Base-by-base conservation (phyloP, 2,113 vertebrate species). In the Ciconia boyciana region DNA sequence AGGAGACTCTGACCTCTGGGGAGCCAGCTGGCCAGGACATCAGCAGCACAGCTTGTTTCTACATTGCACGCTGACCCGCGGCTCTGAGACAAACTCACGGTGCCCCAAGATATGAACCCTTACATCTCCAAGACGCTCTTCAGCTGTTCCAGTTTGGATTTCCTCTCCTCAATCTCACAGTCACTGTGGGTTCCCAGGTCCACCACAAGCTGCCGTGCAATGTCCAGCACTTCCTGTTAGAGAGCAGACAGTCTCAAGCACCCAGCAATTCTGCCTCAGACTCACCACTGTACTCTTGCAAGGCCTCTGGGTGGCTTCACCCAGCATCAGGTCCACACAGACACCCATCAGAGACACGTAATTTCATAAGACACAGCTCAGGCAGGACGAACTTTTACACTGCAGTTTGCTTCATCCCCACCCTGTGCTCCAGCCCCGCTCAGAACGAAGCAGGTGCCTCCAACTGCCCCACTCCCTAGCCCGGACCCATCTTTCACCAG, bases 121-220 rank as follows among this genome's bases (percentile, higher is more conserved):
- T 98, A 99, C 99, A 99, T 99, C 98, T 99, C 99, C 97, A 99
- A 95, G 94, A 99, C 99, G 0, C 99, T 99, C 97, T 99, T 99
- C 83, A 99, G 98, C 96, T 99, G 99, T 78, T 99, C 99, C 95
- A 99, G 98, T 95, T 99, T 99, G 89, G 98, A 99, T 83, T 98
- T 99, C 93, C 99, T 99, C 98, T 99, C 99, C 91, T 99, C 99
- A 2, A 99, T 99, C 97, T 99, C 99, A 48, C 98, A 98, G 69
- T 99, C 98, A 10, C 98, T 98, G 80, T 99, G 98, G 58, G 98
- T 98, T 57, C 98, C 99, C 84, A 99, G 98, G 80, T 99, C 99
- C 95, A 98, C 98, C 71, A 99, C 94, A n/a, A 99, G 97, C 97
- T 98, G 98, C 69, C 99, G 98, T 11, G 99, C 98, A 64, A 99